Conservation (phyloP, 2,888 invertebrate genomes). For the Bellardia pandia region DNA sequence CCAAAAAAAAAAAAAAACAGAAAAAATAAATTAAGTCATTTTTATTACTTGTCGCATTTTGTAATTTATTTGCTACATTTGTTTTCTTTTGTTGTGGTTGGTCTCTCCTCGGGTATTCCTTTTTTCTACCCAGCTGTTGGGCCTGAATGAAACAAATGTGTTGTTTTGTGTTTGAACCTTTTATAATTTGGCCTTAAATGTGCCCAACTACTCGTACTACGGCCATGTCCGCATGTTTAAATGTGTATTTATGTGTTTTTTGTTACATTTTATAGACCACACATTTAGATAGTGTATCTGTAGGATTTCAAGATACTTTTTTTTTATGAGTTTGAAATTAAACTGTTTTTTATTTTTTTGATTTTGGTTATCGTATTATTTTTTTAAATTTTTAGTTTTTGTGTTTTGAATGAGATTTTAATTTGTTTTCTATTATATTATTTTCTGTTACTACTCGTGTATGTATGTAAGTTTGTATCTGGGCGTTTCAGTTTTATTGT, state of each 20-base stretch:
- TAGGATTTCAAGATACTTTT: slow-evolving; percentile 37
- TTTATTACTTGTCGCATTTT: slow-evolving; percentile 74
- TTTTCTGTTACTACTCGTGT: not conserved
- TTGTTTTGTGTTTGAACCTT: slow-evolving; percentile 27
- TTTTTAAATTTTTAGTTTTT: not conserved
- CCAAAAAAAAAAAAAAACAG: slow-evolving; percentile 7
- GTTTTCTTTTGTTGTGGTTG: slow-evolving; percentile 63
- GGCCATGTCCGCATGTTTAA: slow-evolving; percentile 15
- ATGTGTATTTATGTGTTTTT: slow-evolving; percentile 34
- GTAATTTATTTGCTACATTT: slow-evolving; percentile 68
- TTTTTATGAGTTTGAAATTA: slow-evolving; percentile 54
- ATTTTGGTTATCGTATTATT: slow-evolving; percentile 29
- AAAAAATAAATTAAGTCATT: slow-evolving; percentile 73
- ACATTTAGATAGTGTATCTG: slow-evolving; percentile 69
- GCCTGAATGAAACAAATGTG: not conserved
- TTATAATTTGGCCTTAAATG: slow-evolving; percentile 48
- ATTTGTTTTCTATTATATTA: slow-evolving; percentile 44
- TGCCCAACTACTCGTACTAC: slow-evolving; percentile 17
- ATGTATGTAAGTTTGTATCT: no score
- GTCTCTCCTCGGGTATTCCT: not conserved
- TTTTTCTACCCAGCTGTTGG: slow-evolving; percentile 1
- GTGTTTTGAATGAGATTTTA: slow-evolving; percentile 28
- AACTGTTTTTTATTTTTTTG: slow-evolving; percentile 15
- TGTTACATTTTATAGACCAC: slow-evolving; percentile 66
- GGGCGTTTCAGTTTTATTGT: slow-evolving; percentile 25